phyloP scores from a whole-genome alignment of 1,140 invertebrate species.

The Calliphora vicina region DNA sequence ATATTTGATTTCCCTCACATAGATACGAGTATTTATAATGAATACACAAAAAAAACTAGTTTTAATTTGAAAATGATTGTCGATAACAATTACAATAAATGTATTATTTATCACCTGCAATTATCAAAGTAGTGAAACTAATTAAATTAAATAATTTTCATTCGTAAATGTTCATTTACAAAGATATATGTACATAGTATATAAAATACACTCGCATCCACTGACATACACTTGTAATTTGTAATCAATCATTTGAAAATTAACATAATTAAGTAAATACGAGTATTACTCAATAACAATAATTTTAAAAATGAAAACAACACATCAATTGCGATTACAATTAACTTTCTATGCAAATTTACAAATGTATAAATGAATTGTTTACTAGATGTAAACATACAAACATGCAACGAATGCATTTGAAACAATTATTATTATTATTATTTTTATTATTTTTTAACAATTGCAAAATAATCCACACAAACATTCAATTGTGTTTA shows the following conservation, averaged over 20 bases:
- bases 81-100: background rate
- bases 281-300: background rate
- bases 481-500: too few relatives aligned
- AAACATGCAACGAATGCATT: too few relatives aligned
- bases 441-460: background rate
- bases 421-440: too few relatives aligned
- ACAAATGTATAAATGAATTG: too few relatives aligned
- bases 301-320: background rate
- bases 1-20: too few relatives aligned
- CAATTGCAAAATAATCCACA: background rate
- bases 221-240: background rate
- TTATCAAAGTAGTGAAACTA: background rate
- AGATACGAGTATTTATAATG: background rate
- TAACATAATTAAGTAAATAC: background rate
- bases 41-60: background rate
- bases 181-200: too few relatives aligned
- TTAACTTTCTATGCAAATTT: background rate
- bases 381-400: too few relatives aligned
- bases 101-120: background rate
- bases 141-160: background rate
- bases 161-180: background rate
- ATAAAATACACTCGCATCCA: background rate
- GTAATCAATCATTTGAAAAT: constrained; percentile 2
- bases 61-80: background rate
- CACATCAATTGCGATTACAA: background rate